phyloP scores from a whole-genome alignment of 2,113 vertebrate genomes.

The Corynorhinus townsendii region DNA sequence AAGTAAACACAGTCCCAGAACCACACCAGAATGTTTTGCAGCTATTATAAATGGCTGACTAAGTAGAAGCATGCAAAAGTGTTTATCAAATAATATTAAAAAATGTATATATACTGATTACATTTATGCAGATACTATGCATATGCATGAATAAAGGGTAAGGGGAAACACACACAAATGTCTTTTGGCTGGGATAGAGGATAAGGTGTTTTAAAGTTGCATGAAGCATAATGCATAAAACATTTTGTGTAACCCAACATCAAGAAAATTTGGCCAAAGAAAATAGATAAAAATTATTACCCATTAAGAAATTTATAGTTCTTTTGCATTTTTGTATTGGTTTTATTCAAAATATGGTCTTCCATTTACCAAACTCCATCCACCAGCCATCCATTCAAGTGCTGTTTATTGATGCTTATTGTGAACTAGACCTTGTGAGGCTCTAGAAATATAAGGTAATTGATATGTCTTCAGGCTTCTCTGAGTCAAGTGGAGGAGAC shows the following conservation, averaged over 20 bases:
- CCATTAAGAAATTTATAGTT: not conserved
- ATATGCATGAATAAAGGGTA: not conserved
- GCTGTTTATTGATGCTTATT: not conserved
- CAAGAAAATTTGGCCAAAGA: not conserved
- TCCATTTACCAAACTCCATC: not conserved
- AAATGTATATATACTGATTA: not conserved
- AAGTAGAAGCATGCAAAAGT: not conserved
- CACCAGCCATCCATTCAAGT: not conserved
- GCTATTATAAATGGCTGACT: not conserved
- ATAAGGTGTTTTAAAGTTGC: not conserved
- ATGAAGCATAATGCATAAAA: not conserved
- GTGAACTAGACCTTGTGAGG: not conserved
- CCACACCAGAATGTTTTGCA: not conserved
- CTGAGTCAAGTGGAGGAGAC: not conserved
- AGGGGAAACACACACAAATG: not conserved
- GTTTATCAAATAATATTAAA: constrained; percentile 54
- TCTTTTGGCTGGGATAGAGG: not conserved
- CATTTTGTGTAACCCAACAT: not conserved
- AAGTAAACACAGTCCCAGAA: not conserved
- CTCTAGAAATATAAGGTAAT: not conserved
- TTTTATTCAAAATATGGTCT: not conserved
- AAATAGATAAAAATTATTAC: constrained; percentile 27
- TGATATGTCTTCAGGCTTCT: not conserved
- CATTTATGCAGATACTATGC: constrained; percentile 30
- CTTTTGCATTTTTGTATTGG: not conserved